Evolutionary conservation across 2,113 vertebrate species (phyloP), one percentile per base, ranked within the genome.

Genomic region (Chionodraco myersi): DNA sequence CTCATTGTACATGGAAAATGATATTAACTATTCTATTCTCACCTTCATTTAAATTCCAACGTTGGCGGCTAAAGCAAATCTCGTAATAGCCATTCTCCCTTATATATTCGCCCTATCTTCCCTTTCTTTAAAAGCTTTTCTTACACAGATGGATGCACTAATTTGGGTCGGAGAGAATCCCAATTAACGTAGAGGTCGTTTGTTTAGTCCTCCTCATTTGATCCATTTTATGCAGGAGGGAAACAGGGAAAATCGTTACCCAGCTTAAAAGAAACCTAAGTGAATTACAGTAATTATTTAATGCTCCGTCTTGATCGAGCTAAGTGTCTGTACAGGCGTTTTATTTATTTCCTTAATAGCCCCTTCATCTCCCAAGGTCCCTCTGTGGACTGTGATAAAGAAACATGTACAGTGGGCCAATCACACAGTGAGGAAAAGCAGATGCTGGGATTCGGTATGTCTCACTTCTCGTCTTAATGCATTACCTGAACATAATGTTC

Each of bases 281-380:
- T 92, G 87, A 94, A 93, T 93, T 89, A 90, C 88, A 90, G 91
- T 90, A 93, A 93, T 92, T 93, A 91, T 94, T 94, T 94, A 93
- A 92, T 92, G 89, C 86, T 91, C 84, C 83, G 87, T 93, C 89
- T 92, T 92, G 86, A 91, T 92, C 92, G 91, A 89, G 88, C 86
- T 93, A 90, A 93, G 89, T 92, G 89, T 94, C 86, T 91, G 72
- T 75, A 87, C 75, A 73, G 86, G 60, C 86, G 36, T 79, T 78
- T 88, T 91, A 92, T 93, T 91, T 93, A 85, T 91, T 89, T 92
- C 83, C 87, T 80, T 90, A 92, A 92, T 88, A 87, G 88, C 86
- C 62, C 84, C 79, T 92, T 88, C 79, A 89, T 92, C 86, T 88
- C 79, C 83, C 89, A 85, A 84, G 85, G 86, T 88, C 82, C 80